Base-by-base conservation (phyloP, 2,888 invertebrate species). In the Lasioglossum oenotherae region DNA sequence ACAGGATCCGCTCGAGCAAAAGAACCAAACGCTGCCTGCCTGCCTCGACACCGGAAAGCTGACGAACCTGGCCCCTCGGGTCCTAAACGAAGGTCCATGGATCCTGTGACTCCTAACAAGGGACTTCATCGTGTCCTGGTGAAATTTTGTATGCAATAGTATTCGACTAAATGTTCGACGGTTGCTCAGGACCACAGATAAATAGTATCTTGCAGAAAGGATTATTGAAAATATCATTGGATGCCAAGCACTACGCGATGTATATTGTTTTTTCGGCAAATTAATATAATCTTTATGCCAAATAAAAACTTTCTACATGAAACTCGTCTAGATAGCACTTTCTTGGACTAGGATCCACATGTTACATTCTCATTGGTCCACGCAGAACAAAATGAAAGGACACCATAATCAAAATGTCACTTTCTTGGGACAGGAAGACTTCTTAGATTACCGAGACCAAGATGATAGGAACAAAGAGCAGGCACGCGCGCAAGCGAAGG, bases 401-500 rank as follows among this genome's bases (percentile, higher is more conserved):
- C 53, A 3, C 10, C 6, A 1, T 10, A 10, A 23, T n/a, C 23
- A 2, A 16, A 31, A 31, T 64, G 64, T 1, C 64, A 31, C 6
- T 64, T 16, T 64, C 64, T 64, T 31, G 31, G 64, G 27, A 16
- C 60, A 27, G 60, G 16, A 16, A 64, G 14, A 64, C 14, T 31
- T n/a, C 6, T 27, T 2, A 31, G 31, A 2, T 4, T 31, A 64
- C n/a, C 23, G 53, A n/a, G 60, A 64, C 12, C 27, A 16, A 64
- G 16, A 12, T 16, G 19, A 38, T 27, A 46, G 74, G 27, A 71
- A 72, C 64, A 64, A 77, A 53, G 64, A 49, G 31, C 35, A 46
- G 38, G 38, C 71, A 46, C 41, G 71, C 78, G 27, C 27, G 27
- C 46, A n/a, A 72, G 75, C 75, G 69, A 35, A 64, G 38, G 41